These are phyloP conservation scores for Limnephilus marmoratus DNA, from an alignment of 2,888 invertebrate genomes.

Conservation along the genomic window DNA sequence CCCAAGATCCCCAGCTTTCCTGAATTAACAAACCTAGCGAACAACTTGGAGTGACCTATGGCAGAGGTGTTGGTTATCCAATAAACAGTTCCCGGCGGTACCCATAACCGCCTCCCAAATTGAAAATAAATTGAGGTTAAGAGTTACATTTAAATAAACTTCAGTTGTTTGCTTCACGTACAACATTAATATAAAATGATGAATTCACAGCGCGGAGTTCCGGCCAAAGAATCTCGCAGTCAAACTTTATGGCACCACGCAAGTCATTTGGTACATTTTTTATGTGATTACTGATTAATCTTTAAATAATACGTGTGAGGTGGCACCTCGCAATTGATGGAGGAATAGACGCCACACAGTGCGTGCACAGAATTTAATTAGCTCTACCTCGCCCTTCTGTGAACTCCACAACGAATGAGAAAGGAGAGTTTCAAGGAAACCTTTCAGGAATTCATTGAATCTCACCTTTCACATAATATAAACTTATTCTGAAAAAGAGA, in stretches of 20 bases:
- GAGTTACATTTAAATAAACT: neutral
- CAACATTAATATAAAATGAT: neutral
- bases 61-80: no score
- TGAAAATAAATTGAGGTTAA: no score
- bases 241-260: neutral
- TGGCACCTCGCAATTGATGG: neutral
- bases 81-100: no score
- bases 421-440: neutral
- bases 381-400: neutral
- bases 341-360: neutral
- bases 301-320: neutral
- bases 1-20: no score
- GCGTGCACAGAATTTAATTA: neutral
- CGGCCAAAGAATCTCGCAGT: neutral
- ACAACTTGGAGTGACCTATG: no score
- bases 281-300: conserved; percentile 2
- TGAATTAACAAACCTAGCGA: no score
- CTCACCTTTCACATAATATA: neutral
- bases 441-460: neutral
- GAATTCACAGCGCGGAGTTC: neutral
- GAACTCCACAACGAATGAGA: neutral
- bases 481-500: neutral
- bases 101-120: no score
- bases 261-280: neutral
- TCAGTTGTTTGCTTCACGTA: neutral